Evolutionary conservation across 53 echinoderm and acorn worm genomes (phyloP), one percentile per base, ranked within the genome.

Genomic region (Holothuria scabra): DNA sequence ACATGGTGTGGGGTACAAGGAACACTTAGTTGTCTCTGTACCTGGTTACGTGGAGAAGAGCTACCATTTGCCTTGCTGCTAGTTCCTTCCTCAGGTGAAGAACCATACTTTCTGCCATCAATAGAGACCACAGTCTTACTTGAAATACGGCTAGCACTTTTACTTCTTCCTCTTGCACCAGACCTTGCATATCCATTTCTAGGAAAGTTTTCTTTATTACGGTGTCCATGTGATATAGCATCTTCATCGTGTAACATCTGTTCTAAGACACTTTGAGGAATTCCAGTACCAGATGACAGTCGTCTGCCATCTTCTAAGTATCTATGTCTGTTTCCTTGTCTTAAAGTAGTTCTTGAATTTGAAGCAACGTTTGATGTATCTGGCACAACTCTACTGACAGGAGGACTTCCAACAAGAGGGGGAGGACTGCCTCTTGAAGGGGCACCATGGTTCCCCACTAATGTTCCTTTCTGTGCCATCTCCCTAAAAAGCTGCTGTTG

Each of bases 401-500:
- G 72, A 49, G 57, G 79, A 29, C 32, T 57, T 29, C 56, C 79
- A 31, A 55, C 59, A 26, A 57, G 5, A n/a, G 79, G 29, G 0
- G 79, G 55, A 52, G 79, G 28, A 19, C 25, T 25, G 20, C 55
- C 25, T 79, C 56, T 32, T 20, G 57, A 59, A 64, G 28, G 28
- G 28, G 65, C 52, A 52, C 52, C 52, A 52, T 52, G 52, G 28
- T 44, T 72, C 9, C 46, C 46, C 52, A 0, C 52, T 52, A 52
- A 52, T 52, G 52, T 52, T 11, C 46, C 14, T 46, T 72, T 72
- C 24, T 72, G 46, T 46, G 46, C 23, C 26, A 79, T 30, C 21
- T 59, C 79, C 52, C 79, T 56, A 5, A 79, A 57, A 20, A 79
- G 86, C 89, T 81, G 69, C 66, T 74, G 81, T 52, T 91, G 89